These are phyloP conservation scores for Piezodorus guildinii DNA, from an alignment of 1,140 invertebrate species.

Conservation along the genomic window DNA sequence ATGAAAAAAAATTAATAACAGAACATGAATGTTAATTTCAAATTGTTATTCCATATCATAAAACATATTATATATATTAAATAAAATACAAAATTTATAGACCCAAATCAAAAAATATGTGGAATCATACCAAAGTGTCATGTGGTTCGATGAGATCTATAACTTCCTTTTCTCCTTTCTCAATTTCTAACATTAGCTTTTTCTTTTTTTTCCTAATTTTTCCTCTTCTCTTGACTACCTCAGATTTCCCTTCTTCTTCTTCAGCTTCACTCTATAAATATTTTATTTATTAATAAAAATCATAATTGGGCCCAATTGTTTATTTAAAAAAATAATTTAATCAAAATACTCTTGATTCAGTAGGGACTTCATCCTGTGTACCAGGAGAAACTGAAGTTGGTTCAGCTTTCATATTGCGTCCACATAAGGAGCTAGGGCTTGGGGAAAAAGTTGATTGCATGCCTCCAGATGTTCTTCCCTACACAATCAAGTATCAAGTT, in stretches of 20 bases:
- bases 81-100: no score
- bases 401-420: not conserved
- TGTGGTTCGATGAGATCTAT: not conserved
- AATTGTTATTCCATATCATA: no score
- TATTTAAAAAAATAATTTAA: not conserved
- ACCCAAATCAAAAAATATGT: no score
- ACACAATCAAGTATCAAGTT: not conserved
- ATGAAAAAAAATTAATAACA: no score
- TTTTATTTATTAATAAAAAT: not conserved
- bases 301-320: not conserved
- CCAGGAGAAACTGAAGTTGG: not conserved
- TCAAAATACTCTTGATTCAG: not conserved
- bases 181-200: not conserved
- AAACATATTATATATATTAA: no score
- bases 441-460: conserved; percentile 14
- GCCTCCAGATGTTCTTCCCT: conserved; percentile 17
- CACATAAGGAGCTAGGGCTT: conserved; percentile 4
- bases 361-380: not conserved
- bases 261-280: conserved; percentile 11
- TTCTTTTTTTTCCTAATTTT: conserved; percentile 6
- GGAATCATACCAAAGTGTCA: not conserved
- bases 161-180: conserved; percentile 6
- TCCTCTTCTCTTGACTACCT: conserved; percentile 9
- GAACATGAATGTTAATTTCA: no score
- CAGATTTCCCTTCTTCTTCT: conserved; percentile 1